Base-by-base conservation (phyloP, 2,113 vertebrate species). In the Passer montanus region DNA sequence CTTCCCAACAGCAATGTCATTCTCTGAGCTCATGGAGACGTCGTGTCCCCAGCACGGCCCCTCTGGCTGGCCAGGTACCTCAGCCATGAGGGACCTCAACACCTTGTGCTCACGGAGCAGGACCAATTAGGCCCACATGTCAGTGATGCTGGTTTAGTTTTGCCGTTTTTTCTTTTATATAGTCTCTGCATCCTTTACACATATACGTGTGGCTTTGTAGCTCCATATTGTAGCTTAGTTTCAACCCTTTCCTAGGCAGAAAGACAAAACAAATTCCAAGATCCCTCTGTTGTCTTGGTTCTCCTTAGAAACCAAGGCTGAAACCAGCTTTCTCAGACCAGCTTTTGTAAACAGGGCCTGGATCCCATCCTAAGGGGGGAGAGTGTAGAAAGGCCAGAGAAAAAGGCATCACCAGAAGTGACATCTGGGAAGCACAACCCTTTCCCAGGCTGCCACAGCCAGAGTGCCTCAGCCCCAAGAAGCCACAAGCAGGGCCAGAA, bases 31-130 rank as follows among this genome's bases (percentile, higher is more conserved):
- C n/a, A 4, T 1, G 11, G 43, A 58, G 44, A 18, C 0, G 0
- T 10, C 0, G 0, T 5, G 19, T 47, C 55, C 63, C n/a, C 35
- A 66, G n/a, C 31, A n/a, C 0, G 0, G 50, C 72, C 41, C n/a
- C 59, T 64, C 69, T 73, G 72, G 53, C 84, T 80, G 52, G 22
- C 28, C 11, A 2, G 7, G 20, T 10, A 17, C 20, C 76, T 52
- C 47, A 58, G 58, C 31, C 49, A 13, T 9, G 31, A 46, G 28
- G 55, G 44, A 64, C 49, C 39, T 58, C 3, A 2, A 22, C 23
- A 20, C 41, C 41, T 18, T 41, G 35, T 50, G 41, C 46, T 60
- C 37, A 22, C 62, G 62, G 63, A 60, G 41, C 59, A 68, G 59
- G 31, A 49, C 17, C 23, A 58, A 21, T 37, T 28, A 56, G 63